A percentile compares a stretch with the other conserved stretches of the same genome.
These are phyloP conservation scores for Rhinolophus sinicus DNA, from an alignment of 2,113 vertebrate species.

Conservation along the genomic window DNA sequence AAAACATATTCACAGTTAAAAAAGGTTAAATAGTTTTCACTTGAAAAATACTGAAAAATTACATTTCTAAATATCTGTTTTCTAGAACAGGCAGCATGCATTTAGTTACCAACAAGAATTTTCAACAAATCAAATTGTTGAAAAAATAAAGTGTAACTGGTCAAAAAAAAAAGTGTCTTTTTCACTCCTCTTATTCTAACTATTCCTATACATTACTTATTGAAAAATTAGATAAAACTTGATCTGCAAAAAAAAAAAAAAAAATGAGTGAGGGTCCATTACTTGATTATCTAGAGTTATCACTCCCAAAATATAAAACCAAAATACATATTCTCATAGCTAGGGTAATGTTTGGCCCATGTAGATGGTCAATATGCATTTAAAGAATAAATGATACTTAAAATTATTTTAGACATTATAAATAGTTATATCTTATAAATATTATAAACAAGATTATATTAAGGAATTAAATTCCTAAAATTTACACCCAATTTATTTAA, in stretches of 20 bases:
- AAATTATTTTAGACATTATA: slow-evolving; percentile 19
- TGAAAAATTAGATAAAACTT: slow-evolving; percentile 39
- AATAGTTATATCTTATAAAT: slow-evolving; percentile 5
- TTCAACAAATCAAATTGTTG: neutral
- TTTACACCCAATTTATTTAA: neutral
- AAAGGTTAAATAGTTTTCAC: neutral
- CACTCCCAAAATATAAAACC: neutral
- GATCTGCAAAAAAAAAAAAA: neutral
- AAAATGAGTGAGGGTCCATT: neutral
- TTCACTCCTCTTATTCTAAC: neutral
- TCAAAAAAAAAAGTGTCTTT: neutral
- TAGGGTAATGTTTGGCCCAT: neutral
- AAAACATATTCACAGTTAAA: neutral
- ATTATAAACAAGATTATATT: neutral
- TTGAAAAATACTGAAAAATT: slow-evolving; percentile 42
- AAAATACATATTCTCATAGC: neutral
- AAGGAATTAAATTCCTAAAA: neutral
- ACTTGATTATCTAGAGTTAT: neutral
- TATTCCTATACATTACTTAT: neutral
- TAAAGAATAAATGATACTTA: neutral
- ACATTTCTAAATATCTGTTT: slow-evolving; percentile 18
- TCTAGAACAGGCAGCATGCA: neutral
- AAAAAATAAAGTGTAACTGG: neutral
- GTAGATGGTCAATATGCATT: neutral
- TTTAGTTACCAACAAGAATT: neutral